Conservation (phyloP, 2,888 invertebrate species). For the Drosophila neonasuta region DNA sequence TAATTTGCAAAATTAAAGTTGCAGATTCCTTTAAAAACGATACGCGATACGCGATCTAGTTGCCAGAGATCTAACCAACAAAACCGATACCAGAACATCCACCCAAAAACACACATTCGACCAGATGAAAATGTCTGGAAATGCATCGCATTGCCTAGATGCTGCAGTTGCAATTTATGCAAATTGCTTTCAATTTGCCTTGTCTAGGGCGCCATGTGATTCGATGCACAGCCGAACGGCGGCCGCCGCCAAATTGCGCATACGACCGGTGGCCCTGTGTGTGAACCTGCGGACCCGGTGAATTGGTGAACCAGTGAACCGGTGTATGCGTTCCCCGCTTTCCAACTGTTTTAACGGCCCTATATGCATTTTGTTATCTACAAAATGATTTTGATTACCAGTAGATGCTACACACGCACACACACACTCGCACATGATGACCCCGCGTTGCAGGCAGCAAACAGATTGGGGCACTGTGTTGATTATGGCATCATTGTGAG, state of each 20-base stretch:
- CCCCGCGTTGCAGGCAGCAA: neutral
- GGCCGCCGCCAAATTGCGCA: constrained; percentile 36
- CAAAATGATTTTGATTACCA: constrained; percentile 32
- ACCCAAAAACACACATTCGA: constrained; percentile 17
- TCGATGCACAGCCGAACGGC: constrained; percentile 12
- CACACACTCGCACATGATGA: neutral
- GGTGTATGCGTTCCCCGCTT: neutral
- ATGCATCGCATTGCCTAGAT: constrained; percentile 30
- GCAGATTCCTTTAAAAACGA: neutral
- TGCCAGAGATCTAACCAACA: constrained; percentile 31
- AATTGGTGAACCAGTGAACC: neutral
- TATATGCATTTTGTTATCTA: constrained; percentile 29
- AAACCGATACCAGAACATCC: constrained; percentile 14
- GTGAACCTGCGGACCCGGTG: neutral
- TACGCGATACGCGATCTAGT: constrained; percentile 7
- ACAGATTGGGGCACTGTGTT: neutral
- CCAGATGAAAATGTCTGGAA: constrained; percentile 43
- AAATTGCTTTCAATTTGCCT: constrained; percentile 73
- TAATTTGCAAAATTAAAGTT: constrained; percentile 1
- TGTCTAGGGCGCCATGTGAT: constrained; percentile 33
- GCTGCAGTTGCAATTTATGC: constrained; percentile 64
- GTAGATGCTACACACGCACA: neutral
- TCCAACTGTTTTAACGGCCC: constrained; percentile 13
- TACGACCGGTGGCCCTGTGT: constrained; percentile 23
- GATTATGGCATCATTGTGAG: constrained; percentile 20